Evolutionary conservation across 2,113 vertebrate species (phyloP).

Genomic region (Nothoprocta pentlandii): DNA sequence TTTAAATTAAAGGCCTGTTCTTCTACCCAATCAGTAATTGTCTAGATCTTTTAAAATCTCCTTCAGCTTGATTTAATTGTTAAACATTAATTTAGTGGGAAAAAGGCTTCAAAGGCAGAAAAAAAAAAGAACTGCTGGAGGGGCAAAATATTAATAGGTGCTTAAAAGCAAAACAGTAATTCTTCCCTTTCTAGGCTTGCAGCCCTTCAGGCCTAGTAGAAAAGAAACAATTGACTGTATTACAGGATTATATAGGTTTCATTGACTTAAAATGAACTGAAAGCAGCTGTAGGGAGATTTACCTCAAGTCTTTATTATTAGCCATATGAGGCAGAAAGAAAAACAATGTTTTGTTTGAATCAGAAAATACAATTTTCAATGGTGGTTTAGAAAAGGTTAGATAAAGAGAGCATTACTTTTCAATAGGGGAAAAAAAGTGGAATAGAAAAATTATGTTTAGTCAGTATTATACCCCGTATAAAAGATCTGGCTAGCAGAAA

Average conservation of each 20-base stretch:
- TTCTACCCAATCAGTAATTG: slow-evolving; percentile 86
- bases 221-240: slow-evolving; percentile 90
- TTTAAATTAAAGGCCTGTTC: slow-evolving; percentile 85
- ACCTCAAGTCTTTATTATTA: slow-evolving; percentile 93
- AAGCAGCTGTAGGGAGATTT: slow-evolving; percentile 94
- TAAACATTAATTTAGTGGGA: slow-evolving; percentile 87
- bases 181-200: slow-evolving; percentile 88
- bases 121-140: slow-evolving; percentile 74
- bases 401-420: slow-evolving; percentile 55
- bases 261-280: slow-evolving; percentile 95
- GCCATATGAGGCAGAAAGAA: slow-evolving; percentile 88
- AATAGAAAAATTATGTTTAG: slow-evolving; percentile 72
- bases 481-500: slow-evolving; percentile 40
- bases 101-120: slow-evolving; percentile 79
- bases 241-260: slow-evolving; percentile 94
- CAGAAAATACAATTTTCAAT: slow-evolving; percentile 76
- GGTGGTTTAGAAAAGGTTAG: slow-evolving; percentile 82
- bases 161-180: slow-evolving; percentile 88
- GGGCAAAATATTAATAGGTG: slow-evolving; percentile 85
- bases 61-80: slow-evolving; percentile 87
- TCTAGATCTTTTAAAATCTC: slow-evolving; percentile 82
- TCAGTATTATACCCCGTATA: slow-evolving; percentile 39
- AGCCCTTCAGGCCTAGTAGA: slow-evolving; percentile 86
- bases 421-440: slow-evolving; percentile 67
- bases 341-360: slow-evolving; percentile 88